Evolutionary conservation across 2,113 vertebrate species (phyloP).

Genomic region (Gobiocypris rarus): DNA sequence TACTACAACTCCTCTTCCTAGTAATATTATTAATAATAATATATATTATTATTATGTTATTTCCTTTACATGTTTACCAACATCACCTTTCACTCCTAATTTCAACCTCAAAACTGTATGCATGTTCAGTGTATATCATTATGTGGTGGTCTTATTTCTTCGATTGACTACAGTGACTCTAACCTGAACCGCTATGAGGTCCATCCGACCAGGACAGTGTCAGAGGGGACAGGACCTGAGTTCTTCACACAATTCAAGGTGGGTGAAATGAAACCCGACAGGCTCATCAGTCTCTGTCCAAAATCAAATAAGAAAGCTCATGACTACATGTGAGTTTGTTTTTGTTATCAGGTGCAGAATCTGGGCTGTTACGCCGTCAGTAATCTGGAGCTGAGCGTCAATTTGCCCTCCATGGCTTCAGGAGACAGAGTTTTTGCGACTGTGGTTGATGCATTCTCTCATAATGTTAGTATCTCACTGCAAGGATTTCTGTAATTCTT

Average conservation of each 20-base stretch:
- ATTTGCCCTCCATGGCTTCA: constrained; percentile 82
- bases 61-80: background rate
- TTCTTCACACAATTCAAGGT: constrained; percentile 88
- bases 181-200: constrained; percentile 90
- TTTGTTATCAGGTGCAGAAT: constrained; percentile 83
- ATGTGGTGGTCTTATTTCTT: constrained; percentile 23
- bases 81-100: background rate
- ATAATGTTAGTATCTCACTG: constrained; percentile 80
- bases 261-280: background rate
- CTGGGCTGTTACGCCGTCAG: constrained; percentile 83
- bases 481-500: background rate
- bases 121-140: background rate
- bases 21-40: too few relatives aligned
- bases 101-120: background rate
- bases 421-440: constrained; percentile 81
- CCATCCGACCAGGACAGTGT: constrained; percentile 79
- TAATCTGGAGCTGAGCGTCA: constrained; percentile 80
- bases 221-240: constrained; percentile 82
- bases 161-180: constrained; percentile 76
- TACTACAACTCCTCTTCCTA: too few relatives aligned
- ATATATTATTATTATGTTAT: too few relatives aligned
- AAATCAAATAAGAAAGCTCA: background rate
- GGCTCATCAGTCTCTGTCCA: background rate
- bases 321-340: constrained; percentile 11
- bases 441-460: constrained; percentile 77